These are phyloP conservation scores for Achroia grisella DNA, from an alignment of 1,140 invertebrate species.

Conservation along the genomic window DNA sequence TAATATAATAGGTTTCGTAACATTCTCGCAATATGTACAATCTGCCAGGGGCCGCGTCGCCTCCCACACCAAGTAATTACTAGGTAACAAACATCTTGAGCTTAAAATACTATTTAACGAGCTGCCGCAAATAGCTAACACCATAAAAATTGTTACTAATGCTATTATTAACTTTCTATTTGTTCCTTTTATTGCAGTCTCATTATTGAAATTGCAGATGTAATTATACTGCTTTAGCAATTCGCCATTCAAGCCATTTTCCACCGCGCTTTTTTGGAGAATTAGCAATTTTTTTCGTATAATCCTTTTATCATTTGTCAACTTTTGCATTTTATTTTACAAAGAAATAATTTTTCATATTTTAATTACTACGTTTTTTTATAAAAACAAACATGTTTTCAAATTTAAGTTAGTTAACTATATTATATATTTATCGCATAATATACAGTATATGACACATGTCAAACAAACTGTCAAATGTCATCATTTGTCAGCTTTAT, in stretches of 20 bases:
- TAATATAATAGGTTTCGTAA: slow-evolving; percentile 77
- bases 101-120: slow-evolving; percentile 55
- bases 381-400: too few relatives aligned
- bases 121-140: slow-evolving; percentile 26
- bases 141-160: slow-evolving; percentile 26
- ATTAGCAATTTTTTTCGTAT: slow-evolving; percentile 27
- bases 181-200: slow-evolving; percentile 15
- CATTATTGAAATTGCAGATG: slow-evolving; percentile 31
- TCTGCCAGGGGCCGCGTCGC: slow-evolving; percentile 87
- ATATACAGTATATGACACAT: too few relatives aligned
- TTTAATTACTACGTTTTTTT: too few relatives aligned
- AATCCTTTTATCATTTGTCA: slow-evolving; percentile 21
- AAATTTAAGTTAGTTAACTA: too few relatives aligned
- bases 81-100: slow-evolving; percentile 83
- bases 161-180: slow-evolving; percentile 22
- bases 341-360: slow-evolving; percentile 3
- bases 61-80: slow-evolving; percentile 90
- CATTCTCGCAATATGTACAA: slow-evolving; percentile 83
- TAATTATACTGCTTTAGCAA: slow-evolving; percentile 34
- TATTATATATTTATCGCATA: too few relatives aligned
- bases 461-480: too few relatives aligned
- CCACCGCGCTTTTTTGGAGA: slow-evolving; percentile 38
- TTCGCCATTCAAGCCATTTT: slow-evolving; percentile 30
- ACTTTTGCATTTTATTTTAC: slow-evolving; percentile 36
- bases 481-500: too few relatives aligned